phyloP scores from a whole-genome alignment of 2,888 invertebrate genomes.

The Arrhopalites spinosus region DNA sequence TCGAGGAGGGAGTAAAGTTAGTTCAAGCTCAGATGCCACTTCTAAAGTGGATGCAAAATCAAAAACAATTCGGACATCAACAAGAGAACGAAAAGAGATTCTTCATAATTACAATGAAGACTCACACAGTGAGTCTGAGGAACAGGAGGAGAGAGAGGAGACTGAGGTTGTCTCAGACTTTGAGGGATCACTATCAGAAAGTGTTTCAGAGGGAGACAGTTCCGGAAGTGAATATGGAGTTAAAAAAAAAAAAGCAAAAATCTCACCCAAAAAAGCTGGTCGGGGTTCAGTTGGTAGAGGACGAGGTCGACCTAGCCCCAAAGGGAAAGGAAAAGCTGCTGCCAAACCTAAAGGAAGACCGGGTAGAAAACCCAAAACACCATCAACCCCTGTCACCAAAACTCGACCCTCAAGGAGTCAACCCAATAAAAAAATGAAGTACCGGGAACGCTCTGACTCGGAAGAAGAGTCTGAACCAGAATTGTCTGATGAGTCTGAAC shows the following conservation, averaged over 20 bases:
- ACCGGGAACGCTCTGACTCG: conserved; percentile 33
- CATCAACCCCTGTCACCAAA: conserved; percentile 34
- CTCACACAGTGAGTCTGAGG: conserved; percentile 40
- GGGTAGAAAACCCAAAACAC: conserved; percentile 36
- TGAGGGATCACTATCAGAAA: conserved; percentile 15
- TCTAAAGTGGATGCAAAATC: conserved; percentile 18
- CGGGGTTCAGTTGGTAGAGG: not conserved
- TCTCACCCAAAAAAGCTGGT: conserved; percentile 2
- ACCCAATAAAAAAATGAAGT: conserved; percentile 34
- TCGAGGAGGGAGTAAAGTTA: conserved; percentile 22
- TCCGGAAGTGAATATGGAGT: conserved; percentile 55
- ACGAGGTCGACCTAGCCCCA: conserved; percentile 27
- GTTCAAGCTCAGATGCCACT: conserved; percentile 22
- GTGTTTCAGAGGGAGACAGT: conserved; percentile 39
- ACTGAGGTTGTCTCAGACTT: not conserved
- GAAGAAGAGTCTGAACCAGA: conserved; percentile 43
- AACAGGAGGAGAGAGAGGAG: conserved; percentile 38
- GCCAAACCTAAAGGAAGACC: conserved; percentile 35
- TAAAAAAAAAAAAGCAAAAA: conserved; percentile 38
- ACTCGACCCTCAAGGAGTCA: conserved; percentile 43
- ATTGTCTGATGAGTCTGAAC: conserved; percentile 13
- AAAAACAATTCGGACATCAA: conserved; percentile 19
- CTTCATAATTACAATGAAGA: conserved; percentile 17
- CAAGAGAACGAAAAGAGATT: conserved; percentile 29
- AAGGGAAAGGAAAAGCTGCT: conserved; percentile 37